These are phyloP conservation scores for Pimephales promelas DNA, from an alignment of 2,113 vertebrate genomes.

Conservation along the genomic window DNA sequence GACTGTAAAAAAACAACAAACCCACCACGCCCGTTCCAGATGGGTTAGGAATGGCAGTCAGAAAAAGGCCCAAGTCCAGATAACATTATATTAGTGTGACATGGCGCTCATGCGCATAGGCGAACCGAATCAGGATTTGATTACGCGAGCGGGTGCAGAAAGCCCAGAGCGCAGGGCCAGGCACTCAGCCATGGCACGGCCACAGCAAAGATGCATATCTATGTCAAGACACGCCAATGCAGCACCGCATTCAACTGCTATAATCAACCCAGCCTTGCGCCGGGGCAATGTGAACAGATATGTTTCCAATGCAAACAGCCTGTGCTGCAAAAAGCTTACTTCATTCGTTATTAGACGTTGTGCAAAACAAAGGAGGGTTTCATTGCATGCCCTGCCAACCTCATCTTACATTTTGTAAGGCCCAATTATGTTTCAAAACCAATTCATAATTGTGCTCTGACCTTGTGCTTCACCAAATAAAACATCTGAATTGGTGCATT, in stretches of 20 bases:
- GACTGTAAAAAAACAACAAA: slow-evolving; percentile 34
- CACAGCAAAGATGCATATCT: slow-evolving; percentile 50
- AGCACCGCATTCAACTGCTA: slow-evolving; percentile 27
- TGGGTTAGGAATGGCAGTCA: slow-evolving; percentile 34
- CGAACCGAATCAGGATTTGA: slow-evolving; percentile 47
- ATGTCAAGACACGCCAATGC: slow-evolving; percentile 40
- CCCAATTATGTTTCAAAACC: slow-evolving; percentile 31
- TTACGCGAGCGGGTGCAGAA: slow-evolving; percentile 37
- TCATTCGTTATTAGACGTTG: slow-evolving; percentile 40
- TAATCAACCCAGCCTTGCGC: slow-evolving; percentile 34
- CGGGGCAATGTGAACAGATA: slow-evolving; percentile 41
- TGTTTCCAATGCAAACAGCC: slow-evolving; percentile 50
- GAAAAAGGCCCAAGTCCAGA: slow-evolving; percentile 30
- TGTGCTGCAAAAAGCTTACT: slow-evolving; percentile 31
- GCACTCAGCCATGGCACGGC: slow-evolving; percentile 47
- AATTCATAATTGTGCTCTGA: slow-evolving; percentile 15
- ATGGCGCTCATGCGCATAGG: slow-evolving; percentile 44
- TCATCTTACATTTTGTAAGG: slow-evolving; percentile 19
- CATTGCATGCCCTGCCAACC: slow-evolving; percentile 36
- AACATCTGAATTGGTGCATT: slow-evolving; percentile 6
- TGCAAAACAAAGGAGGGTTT: slow-evolving; percentile 40
- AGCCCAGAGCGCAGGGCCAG: slow-evolving; percentile 28
- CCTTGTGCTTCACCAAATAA: slow-evolving; percentile 26
- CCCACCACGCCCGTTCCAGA: slow-evolving; percentile 13
- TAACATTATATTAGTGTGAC: slow-evolving; percentile 52